Percentiles rank a stretch among this genome's conserved stretches.
phyloP scores from a whole-genome alignment of 2,797 vertebrate genomes.

The Sebastes dallii region DNA sequence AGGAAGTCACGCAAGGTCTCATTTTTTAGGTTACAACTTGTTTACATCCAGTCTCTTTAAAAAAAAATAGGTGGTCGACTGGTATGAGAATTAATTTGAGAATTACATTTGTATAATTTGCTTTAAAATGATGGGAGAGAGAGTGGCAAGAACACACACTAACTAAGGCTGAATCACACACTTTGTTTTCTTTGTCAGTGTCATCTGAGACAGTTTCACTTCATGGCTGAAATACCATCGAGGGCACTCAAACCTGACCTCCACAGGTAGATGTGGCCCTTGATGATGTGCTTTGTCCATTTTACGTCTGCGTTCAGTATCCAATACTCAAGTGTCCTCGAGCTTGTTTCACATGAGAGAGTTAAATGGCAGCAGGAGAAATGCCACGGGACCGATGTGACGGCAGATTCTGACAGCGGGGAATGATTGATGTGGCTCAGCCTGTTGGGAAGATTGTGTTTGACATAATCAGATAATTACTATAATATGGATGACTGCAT shows the following conservation, averaged over 20 bases:
- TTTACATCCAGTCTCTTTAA: too few relatives aligned
- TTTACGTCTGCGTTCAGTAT: neutral
- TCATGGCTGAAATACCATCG: neutral
- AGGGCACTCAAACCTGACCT: neutral
- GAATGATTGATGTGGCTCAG: slow-evolving; percentile 47
- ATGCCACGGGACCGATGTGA: slow-evolving; percentile 17
- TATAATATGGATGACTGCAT: slow-evolving; percentile 56
- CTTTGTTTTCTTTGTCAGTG: neutral
- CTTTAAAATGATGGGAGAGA: neutral
- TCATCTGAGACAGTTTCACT: neutral
- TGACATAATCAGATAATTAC: slow-evolving; percentile 63
- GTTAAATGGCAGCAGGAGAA: slow-evolving; percentile 24
- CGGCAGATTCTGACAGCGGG: slow-evolving; percentile 42
- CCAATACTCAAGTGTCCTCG: neutral
- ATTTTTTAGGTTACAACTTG: too few relatives aligned
- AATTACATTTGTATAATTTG: neutral
- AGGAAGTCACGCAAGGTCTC: too few relatives aligned
- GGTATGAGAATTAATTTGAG: neutral
- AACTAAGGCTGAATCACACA: neutral
- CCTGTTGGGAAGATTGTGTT: slow-evolving; percentile 50
- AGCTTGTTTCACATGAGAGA: slow-evolving; percentile 7
- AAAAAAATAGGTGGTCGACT: neutral
- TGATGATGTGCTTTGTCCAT: neutral
- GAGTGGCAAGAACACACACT: neutral
- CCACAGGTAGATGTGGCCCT: neutral